Evolutionary conservation across 1,140 invertebrate genomes (phyloP).

Genomic region (Dufourea novaeangliae): DNA sequence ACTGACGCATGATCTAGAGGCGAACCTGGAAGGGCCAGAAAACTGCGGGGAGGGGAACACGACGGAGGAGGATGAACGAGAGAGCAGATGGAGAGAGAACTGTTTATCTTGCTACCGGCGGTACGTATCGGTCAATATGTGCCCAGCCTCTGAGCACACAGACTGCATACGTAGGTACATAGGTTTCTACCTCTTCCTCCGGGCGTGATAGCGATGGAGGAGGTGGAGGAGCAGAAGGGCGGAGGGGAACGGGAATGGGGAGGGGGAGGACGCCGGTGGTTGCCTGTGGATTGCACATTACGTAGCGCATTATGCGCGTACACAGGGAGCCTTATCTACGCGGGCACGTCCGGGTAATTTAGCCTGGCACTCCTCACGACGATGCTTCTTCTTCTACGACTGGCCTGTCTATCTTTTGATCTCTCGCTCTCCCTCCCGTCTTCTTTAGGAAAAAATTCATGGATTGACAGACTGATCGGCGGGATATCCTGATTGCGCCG

Average conservation of each 20-base stretch:
- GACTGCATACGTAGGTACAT: conserved; percentile 71
- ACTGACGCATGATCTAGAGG: background rate
- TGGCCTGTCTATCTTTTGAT: conserved; percentile 32
- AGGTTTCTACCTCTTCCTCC: conserved; percentile 65
- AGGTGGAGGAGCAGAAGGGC: background rate
- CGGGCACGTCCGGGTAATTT: conserved; percentile 72
- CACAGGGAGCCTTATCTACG: conserved; percentile 71
- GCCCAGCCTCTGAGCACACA: conserved; percentile 75
- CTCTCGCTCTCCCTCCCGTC: conserved; percentile 16
- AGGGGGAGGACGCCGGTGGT: conserved; percentile 44
- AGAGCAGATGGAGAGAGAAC: conserved; percentile 61
- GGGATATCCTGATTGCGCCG: background rate
- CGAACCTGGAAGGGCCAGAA: conserved; percentile 28
- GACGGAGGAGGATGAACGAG: conserved; percentile 19
- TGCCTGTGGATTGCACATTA: conserved; percentile 68
- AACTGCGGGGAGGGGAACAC: conserved; percentile 22
- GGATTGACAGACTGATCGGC: background rate
- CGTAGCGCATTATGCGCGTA: conserved; percentile 71
- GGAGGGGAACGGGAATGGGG: background rate
- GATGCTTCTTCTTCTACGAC: conserved; percentile 43
- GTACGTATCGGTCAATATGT: conserved; percentile 79
- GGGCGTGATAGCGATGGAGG: conserved; percentile 54
- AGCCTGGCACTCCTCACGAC: conserved; percentile 64
- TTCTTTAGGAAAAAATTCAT: background rate
- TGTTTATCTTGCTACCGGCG: conserved; percentile 77